Evolutionary conservation across 1,140 invertebrate species (phyloP), one percentile per base, ranked within the genome.

Genomic region (Branchinecta lynchi): DNA sequence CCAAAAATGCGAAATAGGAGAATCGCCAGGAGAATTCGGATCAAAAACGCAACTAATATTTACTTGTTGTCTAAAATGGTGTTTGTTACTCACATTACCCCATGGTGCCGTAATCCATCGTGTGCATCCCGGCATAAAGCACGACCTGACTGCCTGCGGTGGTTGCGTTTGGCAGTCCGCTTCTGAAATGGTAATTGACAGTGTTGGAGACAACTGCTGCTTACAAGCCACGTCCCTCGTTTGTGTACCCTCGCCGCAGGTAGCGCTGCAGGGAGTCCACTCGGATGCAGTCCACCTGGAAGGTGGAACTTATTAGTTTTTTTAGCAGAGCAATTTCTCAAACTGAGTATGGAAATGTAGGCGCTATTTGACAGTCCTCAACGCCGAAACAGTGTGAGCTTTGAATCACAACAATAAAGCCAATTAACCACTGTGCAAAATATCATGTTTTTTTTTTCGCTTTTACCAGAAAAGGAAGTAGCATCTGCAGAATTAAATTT

Each of bases 161-260:
- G 68, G 46, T 12, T 74, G 72, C 12, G 51, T 67, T 7, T 73
- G 70, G 70, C 76, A 77, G 32, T 71, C 70, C 7, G 71, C 72
- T 9, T 76, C 74, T 20, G 73, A 69, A 21, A 85, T 82, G 43
- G 82, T 79, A 72, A 83, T 82, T 9, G 79, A 80, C 69, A 83
- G 75, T 6, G 79, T 80, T 8, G 79, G 78, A 3, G 79, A 80
- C 45, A 82, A 74, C 69, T 82, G 78, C 68, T 81, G 80, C 69
- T 82, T 77, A 71, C 82, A 84, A 69, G 79, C 76, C 66, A 83
- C 73, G 66, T 80, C 77, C 68, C 85, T 77, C 0, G 80, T 82
- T 73, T 82, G 80, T n/a, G 80, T 79, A 72, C 87, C 87, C 72
- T 81, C 80, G 9, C 87, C 87, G 77, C 87, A 89, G 46, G 82